A percentile compares a stretch with the other conserved stretches of the same genome.
phyloP scores from a whole-genome alignment of 2,113 vertebrate species.

The Dicrurus megarhynchus region DNA sequence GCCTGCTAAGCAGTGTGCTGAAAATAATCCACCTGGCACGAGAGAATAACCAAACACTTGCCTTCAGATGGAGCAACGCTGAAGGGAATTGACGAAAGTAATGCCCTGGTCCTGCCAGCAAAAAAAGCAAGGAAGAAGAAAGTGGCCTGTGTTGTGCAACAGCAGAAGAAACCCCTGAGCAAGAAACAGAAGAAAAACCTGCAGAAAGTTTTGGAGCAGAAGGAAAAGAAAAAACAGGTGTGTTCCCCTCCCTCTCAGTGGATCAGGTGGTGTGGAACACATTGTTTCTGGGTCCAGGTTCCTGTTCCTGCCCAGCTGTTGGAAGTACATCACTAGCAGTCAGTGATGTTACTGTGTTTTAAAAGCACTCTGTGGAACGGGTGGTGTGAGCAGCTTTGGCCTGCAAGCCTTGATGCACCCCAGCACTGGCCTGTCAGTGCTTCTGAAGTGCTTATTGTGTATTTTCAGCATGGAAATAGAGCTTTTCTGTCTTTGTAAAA shows the following conservation, averaged over 20 bases:
- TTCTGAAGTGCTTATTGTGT: too few relatives aligned
- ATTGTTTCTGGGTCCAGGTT: rapidly evolving
- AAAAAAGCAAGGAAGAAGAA: slow-evolving; percentile 79
- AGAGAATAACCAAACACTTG: not conserved
- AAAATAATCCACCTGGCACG: not conserved
- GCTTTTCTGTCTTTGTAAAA: not conserved
- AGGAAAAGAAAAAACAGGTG: slow-evolving; percentile 91
- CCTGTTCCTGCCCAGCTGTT: rapidly evolving
- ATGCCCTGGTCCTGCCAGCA: slow-evolving; percentile 84
- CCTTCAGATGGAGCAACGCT: slow-evolving; percentile 71
- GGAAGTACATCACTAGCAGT: rapidly evolving
- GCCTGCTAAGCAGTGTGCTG: not conserved
- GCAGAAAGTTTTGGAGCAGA: slow-evolving; percentile 89
- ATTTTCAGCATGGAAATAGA: not conserved
- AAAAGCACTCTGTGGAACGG: rapidly evolving
- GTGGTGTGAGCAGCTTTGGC: not conserved
- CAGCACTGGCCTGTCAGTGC: rapidly evolving
- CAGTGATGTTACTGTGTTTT: rapidly evolving
- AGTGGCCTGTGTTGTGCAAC: not conserved
- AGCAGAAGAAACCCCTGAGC: slow-evolving; percentile 82
- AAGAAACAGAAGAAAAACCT: slow-evolving; percentile 88
- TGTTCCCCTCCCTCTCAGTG: rapidly evolving
- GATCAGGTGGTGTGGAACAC: rapidly evolving
- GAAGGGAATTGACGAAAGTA: slow-evolving; percentile 90
- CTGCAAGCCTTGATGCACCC: not conserved